Percentiles rank a stretch among this genome's conserved stretches.
phyloP scores from a whole-genome alignment of 64 coral and sea anemone genomes.

The Platygyra sinensis region DNA sequence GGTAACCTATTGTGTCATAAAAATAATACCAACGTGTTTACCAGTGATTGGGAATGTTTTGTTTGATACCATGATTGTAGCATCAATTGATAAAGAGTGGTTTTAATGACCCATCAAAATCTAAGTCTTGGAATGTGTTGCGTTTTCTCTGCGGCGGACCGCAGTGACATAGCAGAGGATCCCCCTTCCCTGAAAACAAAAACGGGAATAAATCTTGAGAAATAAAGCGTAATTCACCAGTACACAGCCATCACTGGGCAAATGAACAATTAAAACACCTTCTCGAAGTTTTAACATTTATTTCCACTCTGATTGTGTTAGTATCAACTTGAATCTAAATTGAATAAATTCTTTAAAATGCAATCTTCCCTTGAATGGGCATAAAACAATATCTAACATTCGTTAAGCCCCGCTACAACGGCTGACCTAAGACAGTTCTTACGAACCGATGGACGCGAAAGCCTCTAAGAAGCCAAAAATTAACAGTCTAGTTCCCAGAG shows the following conservation, averaged over 20 bases:
- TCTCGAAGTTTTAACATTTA: neutral
- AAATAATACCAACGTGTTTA: too few relatives aligned
- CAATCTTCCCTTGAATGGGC: neutral
- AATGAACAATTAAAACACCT: neutral
- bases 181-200: too few relatives aligned
- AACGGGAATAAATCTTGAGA: too few relatives aligned
- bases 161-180: too few relatives aligned
- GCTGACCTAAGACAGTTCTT: neutral
- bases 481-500: neutral
- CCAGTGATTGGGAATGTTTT: too few relatives aligned
- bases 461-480: neutral
- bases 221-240: too few relatives aligned
- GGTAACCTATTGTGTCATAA: too few relatives aligned
- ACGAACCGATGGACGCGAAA: neutral
- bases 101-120: too few relatives aligned
- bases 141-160: too few relatives aligned
- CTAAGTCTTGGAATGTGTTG: too few relatives aligned
- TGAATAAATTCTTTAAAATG: neutral
- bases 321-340: neutral
- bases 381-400: neutral
- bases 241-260: neutral
- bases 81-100: too few relatives aligned
- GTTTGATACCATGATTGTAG: too few relatives aligned
- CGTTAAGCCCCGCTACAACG: neutral
- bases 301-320: constrained; percentile 6